Base-by-base conservation (phyloP, 2,797 vertebrate genomes). In the Muscicapa comitata region DNA sequence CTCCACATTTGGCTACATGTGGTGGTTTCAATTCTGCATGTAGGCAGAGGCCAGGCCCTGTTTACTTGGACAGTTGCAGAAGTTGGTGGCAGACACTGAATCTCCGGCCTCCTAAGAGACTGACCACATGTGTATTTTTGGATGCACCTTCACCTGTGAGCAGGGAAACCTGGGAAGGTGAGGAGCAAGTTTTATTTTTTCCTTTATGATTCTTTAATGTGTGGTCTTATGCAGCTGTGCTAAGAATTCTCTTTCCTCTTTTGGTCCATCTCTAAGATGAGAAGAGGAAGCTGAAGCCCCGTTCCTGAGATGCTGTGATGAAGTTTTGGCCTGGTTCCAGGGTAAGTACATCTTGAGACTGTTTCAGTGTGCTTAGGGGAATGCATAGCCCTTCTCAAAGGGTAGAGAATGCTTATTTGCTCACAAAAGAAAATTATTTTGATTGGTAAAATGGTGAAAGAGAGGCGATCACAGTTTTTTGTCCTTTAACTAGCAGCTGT, bases 401-500 rank as follows among this genome's bases (percentile, higher is more conserved):
- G 14, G 20, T 28, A 53, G 38, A 71, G 38, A 19, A 53, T 51
- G 29, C 59, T 59, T 77, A 31, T 29, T 92, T 84, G 16, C 50
- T 89, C 42, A 35, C 18, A 51, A 75, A 85, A 20, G 28, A 77
- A 43, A 68, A 74, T 23, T 3, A 0, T 51, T 72, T 85, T 74
- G 25, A 18, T 51, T 20, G 9, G 33, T 74, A 75, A 66, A 72
- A 81, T 63, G 47, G 10, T 11, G 12, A 63, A 81, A 71, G 25
- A 66, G 54, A 53, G 37, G 26, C 3, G 25, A 38, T 71, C 29
- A 25, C 19, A n/a, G n/a, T 68, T 78, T 70, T 91, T 67, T 72
- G 48, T 77, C 42, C 54, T 94, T 86, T 95, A 94, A 95, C 84
- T 77, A 74, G 90, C 78, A 93, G 65, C 63, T 95, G 38, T 95